Percentiles rank a stretch among this genome's conserved stretches.
phyloP scores from a whole-genome alignment of 1,140 invertebrate genomes.

The Dendrolimus kikuchii region DNA sequence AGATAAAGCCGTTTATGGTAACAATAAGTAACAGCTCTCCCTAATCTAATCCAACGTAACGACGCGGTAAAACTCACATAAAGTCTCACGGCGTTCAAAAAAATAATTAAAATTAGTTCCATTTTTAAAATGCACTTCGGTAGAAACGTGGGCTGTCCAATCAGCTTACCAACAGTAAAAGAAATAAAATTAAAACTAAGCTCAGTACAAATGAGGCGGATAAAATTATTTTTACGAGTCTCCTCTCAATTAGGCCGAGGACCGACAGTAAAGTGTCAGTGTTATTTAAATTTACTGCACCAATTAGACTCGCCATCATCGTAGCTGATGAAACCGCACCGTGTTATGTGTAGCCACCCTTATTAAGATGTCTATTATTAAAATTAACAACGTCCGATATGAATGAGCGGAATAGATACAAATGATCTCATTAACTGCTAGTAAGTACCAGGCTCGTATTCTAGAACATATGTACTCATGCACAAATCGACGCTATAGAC shows the following conservation, averaged over 20 bases:
- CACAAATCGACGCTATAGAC: too few species aligned
- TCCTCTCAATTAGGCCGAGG: constrained; percentile 63
- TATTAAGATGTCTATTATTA: constrained; percentile 70
- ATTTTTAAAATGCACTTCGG: constrained; percentile 30
- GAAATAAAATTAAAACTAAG: constrained; percentile 61
- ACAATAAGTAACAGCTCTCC: constrained; percentile 4
- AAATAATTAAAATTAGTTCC: constrained; percentile 26
- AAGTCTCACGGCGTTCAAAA: constrained; percentile 11
- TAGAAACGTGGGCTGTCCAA: constrained; percentile 34
- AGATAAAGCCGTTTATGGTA: constrained; percentile 1
- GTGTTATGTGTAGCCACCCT: constrained; percentile 58
- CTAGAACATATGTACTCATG: too few species aligned
- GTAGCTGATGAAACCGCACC: constrained; percentile 53
- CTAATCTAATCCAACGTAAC: constrained; percentile 9
- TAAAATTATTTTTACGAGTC: constrained; percentile 71
- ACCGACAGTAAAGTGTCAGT: constrained; percentile 62
- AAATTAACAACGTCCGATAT: constrained; percentile 48
- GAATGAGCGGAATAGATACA: constrained; percentile 22
- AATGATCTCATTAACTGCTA: constrained; percentile 19
- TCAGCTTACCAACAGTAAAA: constrained; percentile 48
- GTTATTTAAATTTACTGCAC: constrained; percentile 69
- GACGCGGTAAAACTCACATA: constrained; percentile 13
- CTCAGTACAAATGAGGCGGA: constrained; percentile 61
- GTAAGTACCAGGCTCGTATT: too few species aligned
- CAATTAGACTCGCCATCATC: constrained; percentile 68